Base-by-base conservation (phyloP, 2,797 vertebrate species). In the Atherinosoma microstoma region DNA sequence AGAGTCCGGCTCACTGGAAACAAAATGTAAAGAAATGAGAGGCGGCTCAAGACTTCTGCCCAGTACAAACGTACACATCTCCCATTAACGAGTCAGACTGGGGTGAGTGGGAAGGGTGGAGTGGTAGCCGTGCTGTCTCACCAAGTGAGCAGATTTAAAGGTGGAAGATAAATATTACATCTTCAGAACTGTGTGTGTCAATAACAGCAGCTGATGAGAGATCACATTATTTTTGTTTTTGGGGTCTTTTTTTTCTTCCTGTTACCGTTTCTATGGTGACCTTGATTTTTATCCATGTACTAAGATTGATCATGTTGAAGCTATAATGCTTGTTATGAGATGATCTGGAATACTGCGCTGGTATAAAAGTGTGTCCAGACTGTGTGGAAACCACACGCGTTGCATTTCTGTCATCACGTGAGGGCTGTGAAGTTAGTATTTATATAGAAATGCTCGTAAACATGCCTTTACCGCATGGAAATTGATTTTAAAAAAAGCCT, bases 401-500 rank as follows among this genome's bases (percentile, higher is more conserved):
- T 66, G 40, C 64, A 47, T 84, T 76, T 40, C 24, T 5, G 24
- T 72, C 58, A 64, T 72, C 70, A 59, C 56, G 67, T 4, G 3
- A 87, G 74, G 79, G 67, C 79, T 30, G 35, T 63, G 58, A 58
- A 22, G 62, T 84, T 73, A 65, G 70, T 87, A 86, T 93, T 90
- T 92, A 89, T 89, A 83, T 89, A 75, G 64, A 86, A 84, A 79
- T 74, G 71, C 69, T 90, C 78, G 73, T 85, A 89, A 59, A 86
- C 83, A 87, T 86, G 83, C 85, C 74, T 90, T 91, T 85, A 82
- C 85, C 40, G 71, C 85, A 84, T 84, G 76, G 58, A 86, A 84
- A 86, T 32, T 2, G 7, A 35, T 6, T 2, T 70, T 35, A 66
- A 76, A 18, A 77, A 45, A 83, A 72, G 36, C 45, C 62, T 73